Evolutionary conservation across 2,113 vertebrate species (phyloP).

Genomic region (Cheilinus undulatus): DNA sequence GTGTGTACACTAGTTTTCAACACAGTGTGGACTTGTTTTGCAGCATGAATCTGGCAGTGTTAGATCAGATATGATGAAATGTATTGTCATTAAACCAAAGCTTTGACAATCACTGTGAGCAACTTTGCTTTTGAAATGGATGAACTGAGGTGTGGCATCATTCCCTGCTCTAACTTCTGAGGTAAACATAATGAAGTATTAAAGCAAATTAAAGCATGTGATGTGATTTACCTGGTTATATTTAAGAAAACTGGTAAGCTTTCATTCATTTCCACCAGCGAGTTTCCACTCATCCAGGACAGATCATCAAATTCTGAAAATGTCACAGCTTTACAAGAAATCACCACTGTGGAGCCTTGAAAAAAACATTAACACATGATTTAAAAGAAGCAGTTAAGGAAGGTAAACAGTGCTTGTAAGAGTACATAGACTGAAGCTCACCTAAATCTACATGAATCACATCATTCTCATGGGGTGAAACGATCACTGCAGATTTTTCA

Average conservation of each 20-base stretch:
- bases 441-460: slow-evolving; percentile 59
- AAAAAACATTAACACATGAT: slow-evolving; percentile 10
- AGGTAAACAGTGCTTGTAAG: not conserved
- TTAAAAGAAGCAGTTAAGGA: not conserved
- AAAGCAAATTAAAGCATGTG: not conserved
- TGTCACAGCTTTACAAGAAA: slow-evolving; percentile 36
- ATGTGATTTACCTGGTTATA: slow-evolving; percentile 16
- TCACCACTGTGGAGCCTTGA: slow-evolving; percentile 46
- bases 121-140: no score
- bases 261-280: not conserved
- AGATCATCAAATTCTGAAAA: not conserved
- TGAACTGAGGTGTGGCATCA: not conserved
- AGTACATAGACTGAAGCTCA: slow-evolving; percentile 29
- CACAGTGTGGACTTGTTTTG: no score
- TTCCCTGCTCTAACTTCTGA: not conserved
- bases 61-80: no score
- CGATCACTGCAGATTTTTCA: slow-evolving; percentile 1
- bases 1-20: no score
- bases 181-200: not conserved
- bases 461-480: slow-evolving; percentile 4
- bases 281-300: slow-evolving; percentile 36
- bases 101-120: no score
- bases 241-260: slow-evolving; percentile 42
- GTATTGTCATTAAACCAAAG: no score
- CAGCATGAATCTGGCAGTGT: no score